phyloP scores from a whole-genome alignment of 1,140 invertebrate genomes.

The Apis laboriosa region DNA sequence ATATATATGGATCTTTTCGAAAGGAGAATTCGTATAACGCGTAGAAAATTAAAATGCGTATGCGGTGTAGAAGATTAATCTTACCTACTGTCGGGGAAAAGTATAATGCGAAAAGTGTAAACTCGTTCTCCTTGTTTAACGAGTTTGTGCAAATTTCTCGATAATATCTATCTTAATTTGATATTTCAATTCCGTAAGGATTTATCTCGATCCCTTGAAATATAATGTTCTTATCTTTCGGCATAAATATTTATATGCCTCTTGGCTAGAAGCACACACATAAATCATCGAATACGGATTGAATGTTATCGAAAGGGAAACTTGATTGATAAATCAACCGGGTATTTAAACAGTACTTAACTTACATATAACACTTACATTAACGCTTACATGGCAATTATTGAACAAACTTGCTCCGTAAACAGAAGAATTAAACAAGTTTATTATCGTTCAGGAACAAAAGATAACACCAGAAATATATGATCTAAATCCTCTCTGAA shows the following conservation, averaged over 20 bases:
- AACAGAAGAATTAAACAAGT: not conserved
- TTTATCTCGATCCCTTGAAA: slow-evolving; percentile 11
- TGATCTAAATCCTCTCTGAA: no score
- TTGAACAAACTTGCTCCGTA: slow-evolving; percentile 8
- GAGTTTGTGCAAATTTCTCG: slow-evolving; percentile 15
- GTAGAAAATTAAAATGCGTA: not conserved
- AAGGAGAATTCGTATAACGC: not conserved
- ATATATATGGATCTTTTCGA: not conserved
- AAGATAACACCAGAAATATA: not conserved
- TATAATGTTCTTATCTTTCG: slow-evolving; percentile 22
- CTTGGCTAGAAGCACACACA: not conserved
- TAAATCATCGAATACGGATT: slow-evolving; percentile 13
- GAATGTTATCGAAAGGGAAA: not conserved
- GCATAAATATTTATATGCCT: slow-evolving; percentile 27
- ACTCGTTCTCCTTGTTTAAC: slow-evolving; percentile 12
- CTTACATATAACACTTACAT: not conserved
- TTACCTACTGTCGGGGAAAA: slow-evolving; percentile 52
- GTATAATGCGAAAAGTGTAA: not conserved
- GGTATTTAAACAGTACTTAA: not conserved
- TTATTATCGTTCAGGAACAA: slow-evolving; percentile 31
- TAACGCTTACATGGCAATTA: not conserved
- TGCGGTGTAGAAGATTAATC: slow-evolving; percentile 61
- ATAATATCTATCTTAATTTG: slow-evolving; percentile 45
- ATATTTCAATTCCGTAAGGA: slow-evolving; percentile 33
- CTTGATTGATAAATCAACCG: not conserved